Evolutionary conservation across 1,140 invertebrate genomes (phyloP).

Genomic region (Heliconius melpomene): DNA sequence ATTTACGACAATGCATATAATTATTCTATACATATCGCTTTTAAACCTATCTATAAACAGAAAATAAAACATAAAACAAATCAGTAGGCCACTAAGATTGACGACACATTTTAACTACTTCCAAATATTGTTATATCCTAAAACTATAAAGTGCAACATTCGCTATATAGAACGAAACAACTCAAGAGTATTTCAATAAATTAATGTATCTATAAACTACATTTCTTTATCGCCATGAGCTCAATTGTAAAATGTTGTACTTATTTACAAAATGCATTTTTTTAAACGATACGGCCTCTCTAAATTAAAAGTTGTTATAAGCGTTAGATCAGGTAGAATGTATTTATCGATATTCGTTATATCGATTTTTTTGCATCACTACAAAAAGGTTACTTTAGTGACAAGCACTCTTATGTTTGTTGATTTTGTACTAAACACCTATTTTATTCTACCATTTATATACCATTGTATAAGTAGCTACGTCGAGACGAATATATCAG

Average conservation of each 20-base stretch:
- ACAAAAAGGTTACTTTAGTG: conserved; percentile 27
- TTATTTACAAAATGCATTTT: conserved; percentile 80
- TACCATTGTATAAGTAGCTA: conserved; percentile 73
- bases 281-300: conserved; percentile 27
- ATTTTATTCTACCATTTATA: conserved; percentile 72
- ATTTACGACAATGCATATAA: conserved; percentile 66
- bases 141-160: conserved; percentile 78
- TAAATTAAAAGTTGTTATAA: conserved; percentile 31
- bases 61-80: conserved; percentile 63
- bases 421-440: conserved; percentile 76
- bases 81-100: conserved; percentile 74
- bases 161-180: conserved; percentile 74
- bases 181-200: conserved; percentile 77
- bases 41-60: conserved; percentile 77
- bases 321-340: conserved; percentile 30
- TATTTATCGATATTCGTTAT: conserved; percentile 15
- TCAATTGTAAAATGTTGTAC: conserved; percentile 65
- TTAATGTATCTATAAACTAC: conserved; percentile 72
- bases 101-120: conserved; percentile 76
- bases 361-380: conserved; percentile 31
- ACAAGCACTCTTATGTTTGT: conserved; percentile 51
- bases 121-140: conserved; percentile 72
- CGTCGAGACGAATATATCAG: conserved; percentile 77
- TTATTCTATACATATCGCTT: conserved; percentile 75
- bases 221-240: conserved; percentile 61